These are phyloP conservation scores for Meteorus colon DNA, from an alignment of 2,888 invertebrate species.

Conservation along the genomic window DNA sequence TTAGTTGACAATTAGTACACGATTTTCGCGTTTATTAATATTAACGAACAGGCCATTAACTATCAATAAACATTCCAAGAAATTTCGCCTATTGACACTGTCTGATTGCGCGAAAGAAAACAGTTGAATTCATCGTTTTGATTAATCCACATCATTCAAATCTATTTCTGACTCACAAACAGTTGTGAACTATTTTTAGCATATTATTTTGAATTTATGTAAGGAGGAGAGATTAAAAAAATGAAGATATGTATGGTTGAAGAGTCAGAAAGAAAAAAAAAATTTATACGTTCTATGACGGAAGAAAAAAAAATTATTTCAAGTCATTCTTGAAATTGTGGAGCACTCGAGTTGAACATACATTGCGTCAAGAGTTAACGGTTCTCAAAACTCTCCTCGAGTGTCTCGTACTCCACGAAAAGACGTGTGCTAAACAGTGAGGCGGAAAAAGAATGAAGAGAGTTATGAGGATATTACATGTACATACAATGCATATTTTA, in stretches of 20 bases:
- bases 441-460: background rate
- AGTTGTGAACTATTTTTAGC: too few relatives aligned
- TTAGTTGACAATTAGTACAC: too few relatives aligned
- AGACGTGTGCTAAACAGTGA: slow-evolving; percentile 7
- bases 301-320: background rate
- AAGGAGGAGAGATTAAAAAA: background rate
- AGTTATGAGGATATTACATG: background rate
- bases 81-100: background rate
- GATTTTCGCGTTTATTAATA: too few relatives aligned
- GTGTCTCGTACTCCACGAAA: background rate
- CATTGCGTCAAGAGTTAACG: slow-evolving; percentile 1
- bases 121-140: background rate
- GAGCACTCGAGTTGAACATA: slow-evolving; percentile 3
- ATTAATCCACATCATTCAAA: background rate
- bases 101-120: background rate
- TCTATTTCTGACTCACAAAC: background rate
- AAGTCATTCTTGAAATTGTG: background rate
- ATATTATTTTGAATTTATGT: background rate
- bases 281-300: background rate
- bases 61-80: too few relatives aligned
- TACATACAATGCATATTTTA: background rate
- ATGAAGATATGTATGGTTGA: background rate
- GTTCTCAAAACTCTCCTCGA: background rate
- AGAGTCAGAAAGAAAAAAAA: background rate
- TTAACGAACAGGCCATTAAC: too few relatives aligned